phyloP scores from a whole-genome alignment of 2,113 vertebrate species.

The Colaptes auratus region DNA sequence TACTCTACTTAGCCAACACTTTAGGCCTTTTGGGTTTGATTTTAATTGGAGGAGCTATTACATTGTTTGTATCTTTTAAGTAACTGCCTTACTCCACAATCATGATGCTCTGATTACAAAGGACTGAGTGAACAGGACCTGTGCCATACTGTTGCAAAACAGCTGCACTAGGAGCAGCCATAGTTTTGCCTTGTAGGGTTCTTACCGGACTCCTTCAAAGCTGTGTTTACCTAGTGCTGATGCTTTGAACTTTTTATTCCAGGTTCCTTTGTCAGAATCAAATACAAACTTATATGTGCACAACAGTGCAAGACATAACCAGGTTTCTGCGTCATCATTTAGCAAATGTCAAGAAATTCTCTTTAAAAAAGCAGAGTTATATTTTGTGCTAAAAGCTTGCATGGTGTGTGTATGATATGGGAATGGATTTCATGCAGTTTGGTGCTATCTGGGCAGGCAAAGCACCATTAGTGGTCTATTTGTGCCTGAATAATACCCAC shows the following conservation, averaged over 20 bases:
- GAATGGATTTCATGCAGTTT: neutral
- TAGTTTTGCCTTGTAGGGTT: neutral
- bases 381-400: neutral
- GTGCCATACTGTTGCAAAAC: neutral
- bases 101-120: neutral
- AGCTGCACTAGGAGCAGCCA: neutral
- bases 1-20: neutral
- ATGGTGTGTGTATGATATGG: neutral
- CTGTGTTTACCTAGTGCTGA: neutral
- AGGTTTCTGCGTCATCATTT: neutral
- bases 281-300: neutral
- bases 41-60: neutral
- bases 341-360: neutral
- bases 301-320: neutral
- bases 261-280: neutral
- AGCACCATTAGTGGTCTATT: neutral
- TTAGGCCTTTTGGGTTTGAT: constrained; percentile 1
- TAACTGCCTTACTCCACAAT: neutral
- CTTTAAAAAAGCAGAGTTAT: neutral
- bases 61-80: neutral
- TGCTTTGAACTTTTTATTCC: neutral
- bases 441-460: neutral
- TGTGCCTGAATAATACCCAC: neutral
- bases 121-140: neutral
- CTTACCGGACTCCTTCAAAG: neutral